Percentiles rank a stretch among this genome's conserved stretches.
Conservation (phyloP, 2,797 vertebrate genomes). For the Gouania willdenowi region DNA sequence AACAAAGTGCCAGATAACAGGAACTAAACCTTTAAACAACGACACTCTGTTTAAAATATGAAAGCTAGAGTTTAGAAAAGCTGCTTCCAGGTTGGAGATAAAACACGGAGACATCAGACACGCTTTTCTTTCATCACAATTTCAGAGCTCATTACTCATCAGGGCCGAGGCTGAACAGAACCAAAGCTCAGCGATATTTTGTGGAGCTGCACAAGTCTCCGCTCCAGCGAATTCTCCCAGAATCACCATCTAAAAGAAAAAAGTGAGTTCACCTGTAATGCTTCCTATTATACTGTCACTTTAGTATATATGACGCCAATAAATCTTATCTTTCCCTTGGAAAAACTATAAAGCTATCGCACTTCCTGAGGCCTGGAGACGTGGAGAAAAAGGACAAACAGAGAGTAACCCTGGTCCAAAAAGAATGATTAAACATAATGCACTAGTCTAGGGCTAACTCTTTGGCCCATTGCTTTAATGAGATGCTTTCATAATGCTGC, state of each 20-base stretch:
- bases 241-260: background rate
- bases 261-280: background rate
- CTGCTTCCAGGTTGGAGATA: slow-evolving; percentile 11
- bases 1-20: too few species aligned
- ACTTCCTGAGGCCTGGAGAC: too few species aligned
- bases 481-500: too few species aligned
- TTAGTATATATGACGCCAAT: background rate
- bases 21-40: too few species aligned
- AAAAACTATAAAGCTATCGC: background rate
- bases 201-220: slow-evolving; percentile 10
- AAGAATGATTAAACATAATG: too few species aligned
- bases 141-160: slow-evolving; percentile 39
- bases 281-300: background rate
- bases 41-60: too few species aligned
- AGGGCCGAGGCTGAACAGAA: slow-evolving; percentile 14
- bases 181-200: slow-evolving; percentile 20
- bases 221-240: slow-evolving; percentile 13
- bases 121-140: slow-evolving; percentile 27
- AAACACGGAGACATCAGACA: slow-evolving; percentile 11
- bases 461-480: too few species aligned
- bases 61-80: slow-evolving; percentile 9
- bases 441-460: too few species aligned
- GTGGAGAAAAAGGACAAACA: too few species aligned
- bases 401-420: too few species aligned
- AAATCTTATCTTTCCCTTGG: background rate